phyloP scores from a whole-genome alignment of 2,113 vertebrate species.

The cattle (Bos taurus) region ARS-UCD2.0 NC_037345.1:20450501-20451000 shows the following conservation, averaged over 20 bases:
- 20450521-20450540: background rate
- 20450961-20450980: too few relatives aligned
- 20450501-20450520: background rate
- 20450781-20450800: background rate
- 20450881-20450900: too few relatives aligned
- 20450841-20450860: background rate
- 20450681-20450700: background rate
- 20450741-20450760: fast-evolving
- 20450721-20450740: background rate
- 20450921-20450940: background rate
- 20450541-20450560: background rate
- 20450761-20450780: background rate
- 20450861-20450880: fast-evolving
- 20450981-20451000: background rate
- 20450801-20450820: background rate
- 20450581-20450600: background rate
- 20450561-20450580: fast-evolving
- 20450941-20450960: background rate
- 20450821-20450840: background rate
- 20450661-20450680: background rate
- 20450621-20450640: background rate
- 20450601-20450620: background rate
- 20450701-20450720: background rate
- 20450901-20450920: background rate
- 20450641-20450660: background rate